Base-by-base conservation (phyloP, 2,797 vertebrate species). In the Avahi laniger region DNA sequence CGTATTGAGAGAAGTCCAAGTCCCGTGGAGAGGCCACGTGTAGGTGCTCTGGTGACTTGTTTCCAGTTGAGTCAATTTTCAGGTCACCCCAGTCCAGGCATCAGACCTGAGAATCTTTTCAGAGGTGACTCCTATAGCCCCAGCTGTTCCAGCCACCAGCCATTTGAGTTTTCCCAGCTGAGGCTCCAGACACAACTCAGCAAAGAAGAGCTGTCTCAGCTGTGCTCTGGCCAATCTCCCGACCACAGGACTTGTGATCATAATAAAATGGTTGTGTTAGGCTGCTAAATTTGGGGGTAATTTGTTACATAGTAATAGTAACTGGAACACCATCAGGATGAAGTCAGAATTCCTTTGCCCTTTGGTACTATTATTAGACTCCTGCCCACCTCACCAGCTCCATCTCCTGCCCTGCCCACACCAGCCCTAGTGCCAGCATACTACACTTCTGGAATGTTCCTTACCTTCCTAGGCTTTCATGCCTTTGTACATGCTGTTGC, bases 381-480 rank as follows among this genome's bases (percentile, higher is more conserved):
- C 54, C 43, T 70, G 69, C 38, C 13, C 50, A n/a, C 35, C 3
- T n/a, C 33, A 41, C 26, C 63, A 20, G 46, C 12, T 10, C 33
- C 48, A 46, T 18, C 76, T 59, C 81, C 24, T 76, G 46, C 85
- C 35, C 20, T 43, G 38, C 41, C 24, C 26, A 35, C 10, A 22
- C 0, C 0, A 75, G 20, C 48, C 10, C 38, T 38, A 24, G 69
- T 15, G 43, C 33, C 69, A 78, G 14, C 7, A 15, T 4, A 24
- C 1, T 11, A 28, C 30, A 67, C 2, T 38, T 72, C 54, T 79
- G 78, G 33, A 48, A 50, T 0, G 1, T 5, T 72, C 57, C 17
- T 61, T 54, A 2, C 24, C 46, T 75, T 28, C 54, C 54, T 46
- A 26, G 57, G 52, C 33, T 72, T 48, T 38, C 28, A 2, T 43